phyloP scores from a whole-genome alignment of 1,140 invertebrate genomes.

The Drosophila nebulosa region DNA sequence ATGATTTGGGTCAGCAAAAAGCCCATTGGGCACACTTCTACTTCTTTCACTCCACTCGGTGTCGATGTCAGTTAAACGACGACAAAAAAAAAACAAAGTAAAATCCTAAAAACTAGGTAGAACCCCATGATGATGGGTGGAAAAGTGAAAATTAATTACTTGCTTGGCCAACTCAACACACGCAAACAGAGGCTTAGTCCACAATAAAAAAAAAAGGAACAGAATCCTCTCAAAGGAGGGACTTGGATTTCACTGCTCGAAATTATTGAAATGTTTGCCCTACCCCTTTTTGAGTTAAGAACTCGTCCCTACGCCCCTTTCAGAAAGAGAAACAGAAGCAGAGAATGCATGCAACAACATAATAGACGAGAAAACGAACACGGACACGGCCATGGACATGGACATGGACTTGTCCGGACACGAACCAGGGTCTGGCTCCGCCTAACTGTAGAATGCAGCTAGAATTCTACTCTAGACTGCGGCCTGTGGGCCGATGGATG shows the following conservation, averaged over 20 bases:
- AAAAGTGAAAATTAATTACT: constrained; percentile 63
- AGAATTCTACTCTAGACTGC: too few species aligned
- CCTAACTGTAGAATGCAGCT: too few species aligned
- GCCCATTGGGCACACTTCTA: too few species aligned
- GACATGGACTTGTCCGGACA: background rate
- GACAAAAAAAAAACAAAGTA: background rate
- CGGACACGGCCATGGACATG: background rate
- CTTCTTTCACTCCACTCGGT: background rate
- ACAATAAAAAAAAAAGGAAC: too few species aligned
- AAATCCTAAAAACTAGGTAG: constrained; percentile 11
- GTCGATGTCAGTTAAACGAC: background rate
- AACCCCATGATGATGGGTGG: constrained; percentile 23
- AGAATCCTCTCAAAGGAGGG: too few species aligned
- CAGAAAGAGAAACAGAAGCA: constrained; percentile 1
- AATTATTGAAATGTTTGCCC: background rate
- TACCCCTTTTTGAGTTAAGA: background rate
- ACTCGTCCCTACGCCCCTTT: background rate
- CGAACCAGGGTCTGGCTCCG: background rate
- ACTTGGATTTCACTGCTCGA: background rate
- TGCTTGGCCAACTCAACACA: constrained; percentile 5
- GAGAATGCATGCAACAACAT: constrained; percentile 8
- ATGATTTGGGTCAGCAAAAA: background rate
- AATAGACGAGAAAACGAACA: background rate
- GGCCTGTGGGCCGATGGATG: background rate
- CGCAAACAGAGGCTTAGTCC: background rate